These are phyloP conservation scores for Laothoe populi DNA, from an alignment of 2,888 invertebrate genomes.

Conservation along the genomic window DNA sequence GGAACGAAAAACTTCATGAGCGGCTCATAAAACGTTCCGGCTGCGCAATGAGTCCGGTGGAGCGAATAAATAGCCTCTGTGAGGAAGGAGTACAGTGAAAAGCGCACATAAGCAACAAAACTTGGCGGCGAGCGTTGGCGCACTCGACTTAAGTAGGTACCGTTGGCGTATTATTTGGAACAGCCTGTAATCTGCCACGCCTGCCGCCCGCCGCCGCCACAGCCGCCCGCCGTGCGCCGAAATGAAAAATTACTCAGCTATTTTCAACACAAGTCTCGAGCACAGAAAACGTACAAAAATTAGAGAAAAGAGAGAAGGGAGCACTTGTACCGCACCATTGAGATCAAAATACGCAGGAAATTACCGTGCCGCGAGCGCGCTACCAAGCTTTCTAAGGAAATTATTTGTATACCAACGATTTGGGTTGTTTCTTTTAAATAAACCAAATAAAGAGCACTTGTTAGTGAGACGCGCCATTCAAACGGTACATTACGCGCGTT, in stretches of 20 bases:
- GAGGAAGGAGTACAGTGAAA: conserved; percentile 67
- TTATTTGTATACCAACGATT: conserved; percentile 80
- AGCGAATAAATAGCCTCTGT: conserved; percentile 62
- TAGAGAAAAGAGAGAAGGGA: conserved; percentile 81
- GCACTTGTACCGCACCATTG: conserved; percentile 83
- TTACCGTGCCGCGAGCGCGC: conserved; percentile 73
- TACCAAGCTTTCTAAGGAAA: conserved; percentile 63
- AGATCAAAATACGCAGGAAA: conserved; percentile 84
- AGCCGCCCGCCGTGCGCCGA: conserved; percentile 70
- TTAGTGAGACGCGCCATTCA: conserved; percentile 65
- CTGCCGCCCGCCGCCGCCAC: conserved; percentile 67
- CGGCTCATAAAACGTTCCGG: conserved; percentile 62
- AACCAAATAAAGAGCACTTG: conserved; percentile 72
- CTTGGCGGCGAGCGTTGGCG: conserved; percentile 64
- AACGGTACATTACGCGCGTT: conserved; percentile 52
- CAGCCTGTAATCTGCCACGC: conserved; percentile 83
- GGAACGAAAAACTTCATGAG: conserved; percentile 67
- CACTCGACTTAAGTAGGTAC: conserved; percentile 76
- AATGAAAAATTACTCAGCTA: conserved; percentile 83
- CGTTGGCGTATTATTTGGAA: conserved; percentile 78
- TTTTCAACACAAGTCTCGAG: conserved; percentile 81
- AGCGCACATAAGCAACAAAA: conserved; percentile 70
- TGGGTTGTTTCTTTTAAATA: conserved; percentile 79
- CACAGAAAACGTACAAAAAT: conserved; percentile 83
- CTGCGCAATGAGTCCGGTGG: conserved; percentile 61